Base-by-base conservation (phyloP, 2,113 vertebrate species). In the Anhinga rufa region DNA sequence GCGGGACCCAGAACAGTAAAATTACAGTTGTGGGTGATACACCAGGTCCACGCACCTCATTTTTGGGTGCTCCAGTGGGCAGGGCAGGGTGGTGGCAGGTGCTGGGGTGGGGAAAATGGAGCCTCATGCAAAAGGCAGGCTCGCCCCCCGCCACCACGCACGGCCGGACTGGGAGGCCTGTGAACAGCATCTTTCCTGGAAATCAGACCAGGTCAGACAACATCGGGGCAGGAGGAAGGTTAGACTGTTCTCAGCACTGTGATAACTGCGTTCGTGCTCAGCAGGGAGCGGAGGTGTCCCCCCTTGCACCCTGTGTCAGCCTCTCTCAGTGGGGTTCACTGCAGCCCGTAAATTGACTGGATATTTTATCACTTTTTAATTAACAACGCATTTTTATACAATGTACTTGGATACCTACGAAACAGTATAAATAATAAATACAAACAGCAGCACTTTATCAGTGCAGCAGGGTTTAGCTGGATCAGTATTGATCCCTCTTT, bases 391-490 rank as follows among this genome's bases (percentile, higher is more conserved):
- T 49, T 78, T 90, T 74, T 76, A 71, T 72, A 49, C 57, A 17
- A 10, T 4, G 65, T 42, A 34, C 92, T 86, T 2, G 4, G 52
- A 28, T 78, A 74, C 40, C 66, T 89, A 76, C 1, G 0, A 57
- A 93, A 4, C 36, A 17, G 62, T 7, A 85, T 95, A 91, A 97
- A 96, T 95, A 96, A 96, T 95, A 76, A 79, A 95, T 77, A 71
- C 66, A 80, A 93, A 77, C 68, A 77, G 84, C 74, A 84, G 84
- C 65, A n/a, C 88, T 91, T 91, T 69, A 69, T 91, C 86, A 49
- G 65, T 20, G 46, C 57, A 38, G 54, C 1, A 4, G 58, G 49
- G 64, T 60, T 91, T 72, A 60, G 74, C 77, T 66, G 88, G 86
- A 82, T 82, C 78, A 14, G 32, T 91, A 97, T 93, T 6, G 92